These are phyloP conservation scores for Psilopogon haemacephalus DNA, from an alignment of 2,113 vertebrate species.

Conservation along the genomic window DNA sequence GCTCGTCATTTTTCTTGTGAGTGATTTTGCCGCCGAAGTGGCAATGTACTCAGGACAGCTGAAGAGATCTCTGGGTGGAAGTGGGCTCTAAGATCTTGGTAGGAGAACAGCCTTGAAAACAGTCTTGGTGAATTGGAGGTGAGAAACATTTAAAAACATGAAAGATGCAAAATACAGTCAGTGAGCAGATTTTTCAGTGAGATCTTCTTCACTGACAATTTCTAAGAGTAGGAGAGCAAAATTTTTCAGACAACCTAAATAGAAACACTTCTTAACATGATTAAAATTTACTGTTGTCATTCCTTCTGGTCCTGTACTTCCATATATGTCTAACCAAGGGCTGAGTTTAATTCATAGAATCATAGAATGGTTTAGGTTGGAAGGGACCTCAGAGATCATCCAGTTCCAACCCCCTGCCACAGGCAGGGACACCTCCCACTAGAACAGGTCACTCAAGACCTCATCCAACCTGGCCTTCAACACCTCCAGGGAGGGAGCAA, in stretches of 20 bases:
- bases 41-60: background rate
- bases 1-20: background rate
- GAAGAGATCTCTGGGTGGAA: background rate
- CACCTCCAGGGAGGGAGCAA: too few species aligned
- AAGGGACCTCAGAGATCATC: too few species aligned
- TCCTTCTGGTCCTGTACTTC: background rate
- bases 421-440: too few species aligned
- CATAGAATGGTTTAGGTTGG: too few species aligned
- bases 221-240: background rate
- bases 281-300: background rate
- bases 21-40: background rate
- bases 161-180: background rate
- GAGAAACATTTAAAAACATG: background rate
- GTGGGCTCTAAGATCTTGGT: background rate
- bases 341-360: background rate
- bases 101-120: background rate
- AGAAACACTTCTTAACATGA: background rate
- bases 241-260: background rate
- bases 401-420: too few species aligned
- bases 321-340: background rate
- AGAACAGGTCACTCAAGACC: too few species aligned
- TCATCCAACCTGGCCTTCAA: too few species aligned
- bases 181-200: background rate
- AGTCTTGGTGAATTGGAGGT: background rate
- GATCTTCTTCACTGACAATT: background rate